Evolutionary conservation across 2,888 invertebrate genomes (phyloP), one percentile per base, ranked within the genome.

Genomic region (Scrobipalpa costella): DNA sequence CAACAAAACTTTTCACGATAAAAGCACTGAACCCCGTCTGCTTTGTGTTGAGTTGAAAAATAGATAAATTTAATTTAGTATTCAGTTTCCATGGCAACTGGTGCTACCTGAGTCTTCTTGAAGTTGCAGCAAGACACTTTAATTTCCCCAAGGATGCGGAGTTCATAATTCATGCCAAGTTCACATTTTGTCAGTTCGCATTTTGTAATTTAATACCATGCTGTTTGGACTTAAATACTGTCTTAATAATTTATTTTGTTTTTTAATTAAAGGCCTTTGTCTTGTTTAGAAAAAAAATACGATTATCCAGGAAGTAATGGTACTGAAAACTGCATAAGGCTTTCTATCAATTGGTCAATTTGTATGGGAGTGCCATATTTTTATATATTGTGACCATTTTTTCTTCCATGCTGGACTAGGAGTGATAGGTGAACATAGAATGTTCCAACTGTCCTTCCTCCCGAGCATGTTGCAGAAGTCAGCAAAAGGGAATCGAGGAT

Each of bases 81-180:
- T 82, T 82, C 77, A 74, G 79, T 80, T 81, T 71, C 79, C 73
- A 75, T 70, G 75, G 78, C 76, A 79, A 78, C 78, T 71, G 69
- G 73, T 68, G 68, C 72, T 85, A 88, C 88, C 89, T 90, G 86
- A 78, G 78, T 73, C 77, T 76, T 84, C 86, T 88, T 86, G 85
- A 89, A 90, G 84, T 88, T 90, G 83, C 85, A 85, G 80, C 84
- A 87, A 90, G 90, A 86, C 86, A 88, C 86, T 89, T 88, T 91
- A 90, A 91, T 91, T 91, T 91, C 90, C 90, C 88, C 67, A 67
- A 86, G 84, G 87, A 71, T 71, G 67, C 71, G 70, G 77, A 80
- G 77, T 85, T 88, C 89, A 90, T 91, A 91, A 90, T 88, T 91
- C 90, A 90, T 88, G 85, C 87, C 75, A 78, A 86, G 86, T 88